A percentile compares a stretch with the other conserved stretches of the same genome.
Conservation (phyloP, 2,113 vertebrate species). For the Mixornis gularis region DNA sequence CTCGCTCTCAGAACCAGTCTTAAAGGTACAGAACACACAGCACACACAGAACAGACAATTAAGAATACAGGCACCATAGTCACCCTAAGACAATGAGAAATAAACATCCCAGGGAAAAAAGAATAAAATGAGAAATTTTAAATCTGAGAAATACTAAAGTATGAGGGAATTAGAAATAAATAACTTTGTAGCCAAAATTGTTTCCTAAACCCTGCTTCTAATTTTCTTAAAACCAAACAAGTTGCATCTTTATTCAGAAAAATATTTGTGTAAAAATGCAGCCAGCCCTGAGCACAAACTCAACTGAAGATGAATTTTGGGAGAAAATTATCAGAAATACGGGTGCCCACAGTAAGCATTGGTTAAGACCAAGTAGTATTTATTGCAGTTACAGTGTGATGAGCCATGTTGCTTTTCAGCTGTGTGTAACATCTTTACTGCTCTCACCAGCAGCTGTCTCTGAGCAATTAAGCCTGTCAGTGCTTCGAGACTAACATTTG, state of each 20-base stretch:
- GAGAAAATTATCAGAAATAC: background rate
- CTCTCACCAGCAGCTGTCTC: fast-evolving
- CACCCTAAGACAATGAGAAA: background rate
- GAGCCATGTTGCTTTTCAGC: background rate
- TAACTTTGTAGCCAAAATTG: background rate
- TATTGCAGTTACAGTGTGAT: background rate
- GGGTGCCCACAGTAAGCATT: background rate
- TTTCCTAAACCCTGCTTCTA: constrained; percentile 43
- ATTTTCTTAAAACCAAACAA: background rate
- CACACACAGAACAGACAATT: too few species aligned
- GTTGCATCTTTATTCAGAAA: constrained; percentile 1
- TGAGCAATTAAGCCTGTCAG: background rate
- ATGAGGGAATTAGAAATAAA: constrained; percentile 45
- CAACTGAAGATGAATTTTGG: background rate
- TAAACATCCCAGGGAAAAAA: background rate
- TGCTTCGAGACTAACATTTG: background rate
- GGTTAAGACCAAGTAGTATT: background rate
- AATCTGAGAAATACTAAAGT: background rate
- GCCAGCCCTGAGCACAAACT: background rate
- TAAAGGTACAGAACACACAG: too few species aligned
- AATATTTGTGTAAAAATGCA: background rate
- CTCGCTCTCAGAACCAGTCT: too few species aligned
- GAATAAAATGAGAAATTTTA: background rate
- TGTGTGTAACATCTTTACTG: background rate
- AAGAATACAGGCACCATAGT: too few species aligned